Conservation (phyloP, 2,113 vertebrate genomes). For the Telmatochromis sp. region DNA sequence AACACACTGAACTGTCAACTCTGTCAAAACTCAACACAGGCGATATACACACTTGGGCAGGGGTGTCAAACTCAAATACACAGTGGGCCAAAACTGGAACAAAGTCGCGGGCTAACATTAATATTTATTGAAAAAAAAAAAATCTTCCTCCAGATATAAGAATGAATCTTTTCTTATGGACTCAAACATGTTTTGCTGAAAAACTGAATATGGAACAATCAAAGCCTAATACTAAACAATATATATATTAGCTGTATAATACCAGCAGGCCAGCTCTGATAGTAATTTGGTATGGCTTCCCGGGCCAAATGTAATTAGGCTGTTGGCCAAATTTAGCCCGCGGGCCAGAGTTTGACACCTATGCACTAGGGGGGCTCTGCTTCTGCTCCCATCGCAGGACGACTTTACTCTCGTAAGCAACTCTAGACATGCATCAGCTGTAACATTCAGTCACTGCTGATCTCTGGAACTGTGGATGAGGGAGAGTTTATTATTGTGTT, state of each 20-base stretch:
- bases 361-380: neutral
- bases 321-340: too few species aligned
- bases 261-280: too few species aligned
- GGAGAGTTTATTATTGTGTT: neutral
- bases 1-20: neutral
- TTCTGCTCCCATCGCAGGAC: neutral
- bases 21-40: neutral
- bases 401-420: neutral
- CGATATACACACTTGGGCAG: neutral
- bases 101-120: rapidly evolving
- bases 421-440: neutral
- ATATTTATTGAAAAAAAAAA: too few species aligned
- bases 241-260: rapidly evolving
- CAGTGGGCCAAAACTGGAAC: too few species aligned
- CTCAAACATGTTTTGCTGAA: rapidly evolving
- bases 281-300: rapidly evolving
- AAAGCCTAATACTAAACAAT: too few species aligned
- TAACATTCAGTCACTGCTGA: neutral
- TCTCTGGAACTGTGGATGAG: neutral
- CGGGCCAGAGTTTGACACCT: too few species aligned
- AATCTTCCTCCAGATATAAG: too few species aligned
- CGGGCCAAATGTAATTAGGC: too few species aligned
- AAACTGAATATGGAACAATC: too few species aligned
- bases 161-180: too few species aligned
- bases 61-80: too few species aligned